Evolutionary conservation across 2,888 invertebrate genomes (phyloP), one percentile per base, ranked within the genome.

Genomic region (Micoletzkya japonica): DNA sequence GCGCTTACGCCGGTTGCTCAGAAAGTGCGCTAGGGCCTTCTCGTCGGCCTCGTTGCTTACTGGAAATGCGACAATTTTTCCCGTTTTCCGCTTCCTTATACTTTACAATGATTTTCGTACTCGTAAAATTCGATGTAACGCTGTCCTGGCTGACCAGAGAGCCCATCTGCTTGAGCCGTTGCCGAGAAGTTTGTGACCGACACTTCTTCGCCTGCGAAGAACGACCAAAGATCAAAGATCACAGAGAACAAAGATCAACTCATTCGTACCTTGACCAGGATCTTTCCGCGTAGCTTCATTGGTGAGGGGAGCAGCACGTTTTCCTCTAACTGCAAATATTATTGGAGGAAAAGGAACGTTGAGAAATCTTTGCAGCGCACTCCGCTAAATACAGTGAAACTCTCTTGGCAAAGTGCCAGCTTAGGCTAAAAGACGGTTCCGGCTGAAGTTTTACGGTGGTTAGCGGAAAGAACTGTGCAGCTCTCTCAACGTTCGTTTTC

Each of bases 201-300:
- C 64, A 54, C n/a, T 66, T n/a, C n/a, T n/a, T 66, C 0, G 64
- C 64, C 64, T 66, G 54, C 32, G 52, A 4, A 58, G 17, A 30
- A 10, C 28, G 28, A 0, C 0, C 50, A n/a, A 20, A 44, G 44
- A 10, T 17, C 2, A 30, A 4, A 14, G 30, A 7, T 6, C 24
- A 32, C 2, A 36, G 20, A 52, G 52, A 52, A 36, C 52, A 64
- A 52, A 36, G 64, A 52, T 64, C 37, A 50, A 54, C 20, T 50
- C n/a, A n/a, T n/a, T 28, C 30, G 17, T 68, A 52, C 83, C 71
- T 83, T 83, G 32, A 83, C 74, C 24, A 83, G 61, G 34, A 83
- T 83, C 70, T 83, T 83, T 49, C 74, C 68, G 44, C 75, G 77
- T 56, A 83, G 70, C 26, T 71, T 64, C 54, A 70, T 66, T 14